Base-by-base conservation (phyloP, 2,797 vertebrate species). In the Esox masquinongy region DNA sequence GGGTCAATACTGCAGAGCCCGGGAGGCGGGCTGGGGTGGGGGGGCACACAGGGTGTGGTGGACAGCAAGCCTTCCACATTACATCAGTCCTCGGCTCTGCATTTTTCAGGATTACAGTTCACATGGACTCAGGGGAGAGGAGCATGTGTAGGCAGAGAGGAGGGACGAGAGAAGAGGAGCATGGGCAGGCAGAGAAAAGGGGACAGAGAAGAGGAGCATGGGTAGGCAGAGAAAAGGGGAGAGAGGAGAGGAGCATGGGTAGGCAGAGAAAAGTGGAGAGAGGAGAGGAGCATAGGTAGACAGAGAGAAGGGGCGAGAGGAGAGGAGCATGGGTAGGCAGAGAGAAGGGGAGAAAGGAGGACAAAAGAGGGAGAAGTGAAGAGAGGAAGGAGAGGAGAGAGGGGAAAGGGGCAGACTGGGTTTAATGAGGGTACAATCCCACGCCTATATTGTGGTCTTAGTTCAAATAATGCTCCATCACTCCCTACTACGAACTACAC, bases 1-100 rank as follows among this genome's bases (percentile, higher is more conserved):
- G 83, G 85, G 85, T 80, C 76, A 64, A 82, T 72, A 80, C 86
- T 86, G 88, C 87, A 81, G 85, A 88, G 81, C 36, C 36, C 36
- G 36, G 5, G 1, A 4, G 7, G 36, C 4, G 36, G 36, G 36
- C 36, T 5, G 36, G 2, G 36, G 36, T n/a, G n/a, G 29, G 29
- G 29, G 29, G 1, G 29, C 29, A 31, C 29, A 39, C 36, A 39
- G 56, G 72, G 31, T 64, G 72, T 39, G 49, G 69, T 26, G n/a
- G n/a, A 49, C 50, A 31, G 56, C 29, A 51, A 56, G 7, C 26
- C 26, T 64, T 64, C 61, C 50, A 53, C 70, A 72, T 72, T 56
- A 72, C 70, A 72, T 72, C 70, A 72, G 26, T 72, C 36, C 36
- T 5, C 4, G 5, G 70, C 70, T 72, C 50, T 9, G 51, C 50